These are phyloP conservation scores for Ispidina picta DNA, from an alignment of 2,797 vertebrate species.

Conservation along the genomic window DNA sequence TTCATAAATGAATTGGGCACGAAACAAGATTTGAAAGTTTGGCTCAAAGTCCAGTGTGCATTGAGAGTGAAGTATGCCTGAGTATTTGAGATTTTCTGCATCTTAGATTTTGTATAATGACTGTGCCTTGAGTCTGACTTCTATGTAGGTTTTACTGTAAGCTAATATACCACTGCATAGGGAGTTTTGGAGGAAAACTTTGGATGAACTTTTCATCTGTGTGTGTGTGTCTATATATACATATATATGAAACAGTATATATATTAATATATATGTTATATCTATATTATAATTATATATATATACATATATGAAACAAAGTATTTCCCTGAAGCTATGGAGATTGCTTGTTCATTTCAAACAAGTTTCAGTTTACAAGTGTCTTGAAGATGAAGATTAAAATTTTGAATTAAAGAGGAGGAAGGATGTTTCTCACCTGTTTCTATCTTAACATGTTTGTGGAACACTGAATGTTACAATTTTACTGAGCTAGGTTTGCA, in stretches of 20 bases:
- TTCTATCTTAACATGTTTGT: neutral
- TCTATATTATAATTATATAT: no score
- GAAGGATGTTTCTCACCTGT: neutral
- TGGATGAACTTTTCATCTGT: neutral
- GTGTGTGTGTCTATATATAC: no score
- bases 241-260: no score
- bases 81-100: neutral
- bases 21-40: conserved; percentile 18
- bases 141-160: neutral
- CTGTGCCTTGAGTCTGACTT: neutral
- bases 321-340: neutral
- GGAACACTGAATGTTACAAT: neutral
- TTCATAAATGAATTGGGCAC: conserved; percentile 25
- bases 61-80: neutral
- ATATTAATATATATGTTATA: no score
- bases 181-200: neutral
- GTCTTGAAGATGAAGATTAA: neutral
- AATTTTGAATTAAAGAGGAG: neutral
- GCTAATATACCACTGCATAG: neutral
- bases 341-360: neutral
- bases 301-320: neutral
- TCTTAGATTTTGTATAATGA: neutral
- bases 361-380: neutral
- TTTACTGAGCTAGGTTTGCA: neutral
- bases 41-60: neutral